phyloP scores from a whole-genome alignment of 1,140 invertebrate genomes.

The Cotesia glomerata region DNA sequence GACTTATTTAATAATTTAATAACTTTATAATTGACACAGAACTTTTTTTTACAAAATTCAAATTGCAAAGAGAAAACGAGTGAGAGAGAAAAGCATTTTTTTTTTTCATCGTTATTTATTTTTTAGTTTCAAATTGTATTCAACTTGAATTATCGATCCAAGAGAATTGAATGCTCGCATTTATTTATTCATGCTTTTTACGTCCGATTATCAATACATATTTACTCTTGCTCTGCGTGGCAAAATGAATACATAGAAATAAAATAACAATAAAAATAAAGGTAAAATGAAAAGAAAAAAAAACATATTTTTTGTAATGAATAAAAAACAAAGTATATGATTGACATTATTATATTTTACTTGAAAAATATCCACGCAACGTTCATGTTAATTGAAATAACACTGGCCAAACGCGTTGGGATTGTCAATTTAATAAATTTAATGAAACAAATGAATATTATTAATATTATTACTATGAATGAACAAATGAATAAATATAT shows the following conservation, averaged over 20 bases:
- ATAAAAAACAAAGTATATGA: not conserved
- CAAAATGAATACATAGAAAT: not conserved
- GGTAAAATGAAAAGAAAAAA: not conserved
- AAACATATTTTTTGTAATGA: conserved; percentile 7
- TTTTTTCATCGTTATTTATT: too few species aligned
- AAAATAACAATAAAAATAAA: not conserved
- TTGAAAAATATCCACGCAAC: not conserved
- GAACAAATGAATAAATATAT: too few species aligned
- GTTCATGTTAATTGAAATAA: too few species aligned
- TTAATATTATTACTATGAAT: too few species aligned
- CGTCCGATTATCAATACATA: not conserved
- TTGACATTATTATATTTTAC: not conserved
- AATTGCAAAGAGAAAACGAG: not conserved
- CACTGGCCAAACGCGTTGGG: too few species aligned
- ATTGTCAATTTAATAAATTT: too few species aligned
- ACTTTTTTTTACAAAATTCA: too few species aligned
- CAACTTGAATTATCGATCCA: not conserved
- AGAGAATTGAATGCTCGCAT: not conserved
- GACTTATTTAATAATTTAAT: too few species aligned
- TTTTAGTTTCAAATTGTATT: too few species aligned
- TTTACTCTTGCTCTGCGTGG: not conserved
- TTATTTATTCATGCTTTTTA: not conserved
- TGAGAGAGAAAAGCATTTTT: not conserved
- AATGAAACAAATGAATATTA: too few species aligned
- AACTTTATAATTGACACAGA: too few species aligned